These are phyloP conservation scores for Aurelia sp. DNA, from an alignment of 30 jellyfish, hydroid and myxozoan genomes.

Conservation along the genomic window DNA sequence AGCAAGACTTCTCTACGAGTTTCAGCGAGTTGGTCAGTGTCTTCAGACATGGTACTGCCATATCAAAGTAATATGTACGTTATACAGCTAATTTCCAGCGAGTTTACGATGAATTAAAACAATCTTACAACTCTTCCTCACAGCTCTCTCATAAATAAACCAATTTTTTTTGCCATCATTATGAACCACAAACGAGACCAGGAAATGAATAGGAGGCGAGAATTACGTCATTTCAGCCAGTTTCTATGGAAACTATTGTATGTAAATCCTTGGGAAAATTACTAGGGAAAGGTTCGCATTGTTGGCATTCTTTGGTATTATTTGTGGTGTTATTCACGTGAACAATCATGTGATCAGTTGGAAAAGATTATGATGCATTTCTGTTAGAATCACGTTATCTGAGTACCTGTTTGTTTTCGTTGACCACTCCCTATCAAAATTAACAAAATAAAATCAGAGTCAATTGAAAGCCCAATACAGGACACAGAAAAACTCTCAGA, in stretches of 20 bases:
- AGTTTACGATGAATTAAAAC: no score
- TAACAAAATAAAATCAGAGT: no score
- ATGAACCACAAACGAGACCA: not conserved
- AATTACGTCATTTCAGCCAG: not conserved
- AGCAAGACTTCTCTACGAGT: constrained; percentile 1
- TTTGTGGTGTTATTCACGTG: not conserved
- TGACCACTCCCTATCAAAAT: no score
- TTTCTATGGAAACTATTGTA: constrained; percentile 43
- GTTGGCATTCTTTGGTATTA: no score
- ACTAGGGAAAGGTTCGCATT: not conserved
- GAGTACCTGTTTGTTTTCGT: no score
- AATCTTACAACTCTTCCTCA: not conserved
- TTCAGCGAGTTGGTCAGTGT: not conserved
- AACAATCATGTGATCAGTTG: no score
- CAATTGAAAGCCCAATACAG: no score
- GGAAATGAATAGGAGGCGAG: constrained; percentile 30
- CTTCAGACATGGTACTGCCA: not conserved
- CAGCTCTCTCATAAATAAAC: not conserved
- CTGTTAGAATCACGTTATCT: no score
- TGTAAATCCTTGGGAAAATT: constrained; percentile 31
- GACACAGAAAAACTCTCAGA: no score
- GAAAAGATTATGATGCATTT: no score
- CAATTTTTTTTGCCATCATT: not conserved
- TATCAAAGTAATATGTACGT: not conserved
- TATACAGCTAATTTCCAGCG: no score